Percentiles rank a stretch among this genome's conserved stretches.
These are phyloP conservation scores for Clarias fuscus DNA, from an alignment of 2,797 vertebrate genomes.

Conservation along the genomic window DNA sequence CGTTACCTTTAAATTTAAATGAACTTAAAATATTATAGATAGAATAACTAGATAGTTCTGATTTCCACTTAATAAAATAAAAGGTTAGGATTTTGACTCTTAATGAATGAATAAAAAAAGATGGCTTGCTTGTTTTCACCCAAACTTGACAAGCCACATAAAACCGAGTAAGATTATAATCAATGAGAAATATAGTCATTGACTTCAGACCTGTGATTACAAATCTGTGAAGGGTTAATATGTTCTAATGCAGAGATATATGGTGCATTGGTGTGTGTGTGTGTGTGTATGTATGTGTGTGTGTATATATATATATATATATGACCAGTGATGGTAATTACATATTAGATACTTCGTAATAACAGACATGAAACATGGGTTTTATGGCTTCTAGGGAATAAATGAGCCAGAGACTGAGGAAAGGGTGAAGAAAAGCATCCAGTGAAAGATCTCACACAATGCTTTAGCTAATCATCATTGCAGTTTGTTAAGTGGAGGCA, in stretches of 20 bases:
- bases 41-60: background rate
- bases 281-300: no score
- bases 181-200: background rate
- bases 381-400: background rate
- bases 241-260: background rate
- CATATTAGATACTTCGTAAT: background rate
- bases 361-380: background rate
- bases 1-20: background rate
- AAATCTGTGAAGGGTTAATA: background rate
- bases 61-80: background rate
- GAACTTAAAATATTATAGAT: background rate
- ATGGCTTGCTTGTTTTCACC: background rate
- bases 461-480: slow-evolving; percentile 11
- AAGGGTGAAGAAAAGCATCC: background rate
- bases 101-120: background rate
- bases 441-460: background rate
- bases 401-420: background rate
- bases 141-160: background rate
- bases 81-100: background rate
- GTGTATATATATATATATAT: no score
- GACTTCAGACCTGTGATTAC: background rate
- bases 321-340: background rate
- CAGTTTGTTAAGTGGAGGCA: slow-evolving; percentile 16
- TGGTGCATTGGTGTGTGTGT: background rate
- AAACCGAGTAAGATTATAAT: background rate